Conservation (phyloP, 2,797 vertebrate species). For the Aeoliscus strigatus region DNA sequence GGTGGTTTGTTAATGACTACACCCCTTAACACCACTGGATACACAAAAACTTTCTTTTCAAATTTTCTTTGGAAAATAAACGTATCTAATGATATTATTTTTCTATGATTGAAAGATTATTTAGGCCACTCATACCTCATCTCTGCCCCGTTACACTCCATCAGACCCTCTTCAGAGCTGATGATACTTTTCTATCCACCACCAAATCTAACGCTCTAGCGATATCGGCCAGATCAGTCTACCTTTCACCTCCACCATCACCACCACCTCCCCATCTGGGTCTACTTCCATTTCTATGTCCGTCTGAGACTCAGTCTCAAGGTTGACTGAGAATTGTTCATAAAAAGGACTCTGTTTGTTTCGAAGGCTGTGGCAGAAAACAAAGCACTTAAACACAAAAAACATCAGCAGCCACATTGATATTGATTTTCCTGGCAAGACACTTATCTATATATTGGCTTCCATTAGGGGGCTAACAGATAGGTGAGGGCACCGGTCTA, state of each 20-base stretch:
- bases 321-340: slow-evolving; percentile 61
- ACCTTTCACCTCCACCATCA: slow-evolving; percentile 16
- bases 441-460: slow-evolving; percentile 77
- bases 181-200: slow-evolving; percentile 45
- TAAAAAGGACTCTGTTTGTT: slow-evolving; percentile 58
- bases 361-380: slow-evolving; percentile 56
- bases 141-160: slow-evolving; percentile 17
- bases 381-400: slow-evolving; percentile 66
- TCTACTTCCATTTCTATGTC: slow-evolving; percentile 41
- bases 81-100: slow-evolving; percentile 18
- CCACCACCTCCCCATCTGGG: slow-evolving; percentile 30
- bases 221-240: slow-evolving; percentile 31
- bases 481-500: slow-evolving; percentile 58
- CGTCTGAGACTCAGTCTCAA: slow-evolving; percentile 44
- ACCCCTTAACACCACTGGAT: no score
- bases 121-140: slow-evolving; percentile 10
- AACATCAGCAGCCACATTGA: slow-evolving; percentile 71
- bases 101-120: slow-evolving; percentile 29
- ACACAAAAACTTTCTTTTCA: no score
- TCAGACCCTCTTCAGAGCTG: slow-evolving; percentile 16
- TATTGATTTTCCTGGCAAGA: slow-evolving; percentile 78
- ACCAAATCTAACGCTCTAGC: slow-evolving; percentile 61
- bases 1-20: no score
- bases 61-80: no score
- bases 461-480: slow-evolving; percentile 69